Evolutionary conservation across 2,113 vertebrate species (phyloP), one percentile per base, ranked within the genome.

Genomic region (Pomatorhinus ruficollis): DNA sequence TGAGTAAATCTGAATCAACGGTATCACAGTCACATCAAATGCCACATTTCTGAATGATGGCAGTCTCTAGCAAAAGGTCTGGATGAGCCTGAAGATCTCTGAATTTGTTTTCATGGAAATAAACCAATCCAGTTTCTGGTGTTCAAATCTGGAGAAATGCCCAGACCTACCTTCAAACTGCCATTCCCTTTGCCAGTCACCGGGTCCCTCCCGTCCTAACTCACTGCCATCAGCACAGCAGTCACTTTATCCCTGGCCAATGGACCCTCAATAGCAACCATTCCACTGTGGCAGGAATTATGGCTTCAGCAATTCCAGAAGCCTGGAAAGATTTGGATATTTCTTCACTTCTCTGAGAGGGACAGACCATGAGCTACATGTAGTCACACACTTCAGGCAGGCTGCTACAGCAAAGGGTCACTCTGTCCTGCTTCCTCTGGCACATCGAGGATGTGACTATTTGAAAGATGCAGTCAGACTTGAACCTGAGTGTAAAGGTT

Each of bases 171-270:
- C 49, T 65, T 44, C 23, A 68, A 78, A 42, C 10, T 56, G 33
- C 22, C 27, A 8, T 60, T 89, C 35, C 19, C 11, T 91, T 56
- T 64, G 64, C 20, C 60, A 53, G 24, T 42, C 35, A 42, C 15
- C 0, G 0, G 4, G 33, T 53, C 28, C 37, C 37, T 10, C 11
- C 27, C 1, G 0, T 19, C 39, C 68, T 37, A 23, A 54, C 11
- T 25, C 9, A 1, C 24, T 27, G 52, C 24, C 8, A 5, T 9
- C 74, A 54, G 71, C 52, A 39, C 30, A 54, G 4, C 3, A 24
- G 33, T 6, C 54, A 11, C 64, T 75, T 70, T 5, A 22, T 12
- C 9, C 22, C 72, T 0, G 2, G 19, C 33, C 39, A 49, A 20
- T 2, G 5, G 10, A 60, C 15, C 24, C 40, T 56, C 27, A 1